Base-by-base conservation (phyloP, 1,140 invertebrate species). In the Drosophila trapezifrons region DNA sequence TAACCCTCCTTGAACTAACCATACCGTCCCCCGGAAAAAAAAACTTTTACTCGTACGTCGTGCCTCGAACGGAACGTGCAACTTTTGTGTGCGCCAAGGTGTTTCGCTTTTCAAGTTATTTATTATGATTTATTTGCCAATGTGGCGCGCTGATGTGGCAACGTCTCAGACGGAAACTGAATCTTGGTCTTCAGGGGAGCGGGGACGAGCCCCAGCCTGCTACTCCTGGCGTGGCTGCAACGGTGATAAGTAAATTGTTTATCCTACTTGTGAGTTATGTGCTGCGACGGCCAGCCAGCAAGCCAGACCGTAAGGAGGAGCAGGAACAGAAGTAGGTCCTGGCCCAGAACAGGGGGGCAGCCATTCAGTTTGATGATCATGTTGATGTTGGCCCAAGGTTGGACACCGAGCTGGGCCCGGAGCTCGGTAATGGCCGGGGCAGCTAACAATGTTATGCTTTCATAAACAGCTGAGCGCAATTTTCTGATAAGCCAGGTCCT, bases 91-190 rank as follows among this genome's bases (percentile, higher is more conserved):
- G 84, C 70, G 84, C 64, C 76, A 90, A 90, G 85, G 85, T 89
- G 85, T 89, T 90, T 90, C 81, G 80, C 82, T 89, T 86, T 86
- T 89, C 86, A 89, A 89, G 85, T 89, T 89, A 89, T 89, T 89
- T 89, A 89, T 89, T 89, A 89, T 89, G 85, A 89, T 89, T 89
- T 89, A 89, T 89, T 89, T 89, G 85, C 85, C 83, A 90, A 90
- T 90, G 85, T 90, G 81, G 80, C 60, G 60, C 81, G 69, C 76
- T 85, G 80, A 83, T 84, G 80, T 84, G 76, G 80, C 84, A 78
- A 57, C 78, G 70, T 82, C 83, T 82, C 45, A 62, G 72, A 49
- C 66, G 43, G 67, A 66, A 37, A 57, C 42, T 51, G 72, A 65
- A 55, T 52, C 60, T 49, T 71, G 49, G 47, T 27, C 45, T 7